A percentile compares a stretch with the other conserved stretches of the same genome.
These are phyloP conservation scores for Drosophila setifemur DNA, from an alignment of 1,140 invertebrate species.

Conservation along the genomic window DNA sequence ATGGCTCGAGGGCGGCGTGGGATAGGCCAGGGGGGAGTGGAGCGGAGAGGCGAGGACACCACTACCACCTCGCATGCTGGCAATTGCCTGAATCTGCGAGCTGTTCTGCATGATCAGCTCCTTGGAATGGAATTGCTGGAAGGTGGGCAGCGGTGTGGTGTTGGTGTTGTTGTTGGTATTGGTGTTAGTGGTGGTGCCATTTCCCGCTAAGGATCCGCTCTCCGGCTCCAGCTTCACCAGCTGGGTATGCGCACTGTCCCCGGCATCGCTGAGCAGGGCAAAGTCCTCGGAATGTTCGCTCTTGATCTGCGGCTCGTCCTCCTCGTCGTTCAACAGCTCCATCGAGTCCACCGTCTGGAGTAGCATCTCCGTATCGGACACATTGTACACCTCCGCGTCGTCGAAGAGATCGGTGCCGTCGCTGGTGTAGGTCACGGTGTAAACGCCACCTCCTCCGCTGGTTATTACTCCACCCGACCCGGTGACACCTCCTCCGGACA, in stretches of 20 bases:
- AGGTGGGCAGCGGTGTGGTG: constrained; percentile 91
- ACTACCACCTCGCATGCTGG: constrained; percentile 81
- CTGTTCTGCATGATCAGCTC: constrained; percentile 82
- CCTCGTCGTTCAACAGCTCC: constrained; percentile 87
- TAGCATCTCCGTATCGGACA: constrained; percentile 87
- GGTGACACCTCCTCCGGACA: constrained; percentile 1
- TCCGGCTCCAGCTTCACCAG: constrained; percentile 64
- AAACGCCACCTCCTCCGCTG: constrained; percentile 60
- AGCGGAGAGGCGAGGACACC: constrained; percentile 85
- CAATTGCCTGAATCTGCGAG: constrained; percentile 82
- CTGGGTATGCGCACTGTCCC: constrained; percentile 48
- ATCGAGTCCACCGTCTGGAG: constrained; percentile 86
- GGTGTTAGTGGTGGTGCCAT: not conserved
- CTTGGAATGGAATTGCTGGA: constrained; percentile 88
- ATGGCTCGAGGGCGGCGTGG: constrained; percentile 91
- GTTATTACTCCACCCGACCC: constrained; percentile 35
- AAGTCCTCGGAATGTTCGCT: constrained; percentile 80
- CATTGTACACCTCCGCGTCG: constrained; percentile 88
- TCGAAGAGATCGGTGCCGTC: constrained; percentile 70
- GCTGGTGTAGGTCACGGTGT: constrained; percentile 77
- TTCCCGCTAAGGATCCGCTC: not conserved
- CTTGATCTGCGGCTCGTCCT: constrained; percentile 86
- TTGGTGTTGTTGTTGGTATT: constrained; percentile 14
- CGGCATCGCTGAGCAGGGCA: constrained; percentile 59
- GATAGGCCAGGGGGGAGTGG: constrained; percentile 90